A percentile compares a stretch with the other conserved stretches of the same genome.
phyloP scores from a whole-genome alignment of 2,113 vertebrate genomes.

The Anhinga rufa region DNA sequence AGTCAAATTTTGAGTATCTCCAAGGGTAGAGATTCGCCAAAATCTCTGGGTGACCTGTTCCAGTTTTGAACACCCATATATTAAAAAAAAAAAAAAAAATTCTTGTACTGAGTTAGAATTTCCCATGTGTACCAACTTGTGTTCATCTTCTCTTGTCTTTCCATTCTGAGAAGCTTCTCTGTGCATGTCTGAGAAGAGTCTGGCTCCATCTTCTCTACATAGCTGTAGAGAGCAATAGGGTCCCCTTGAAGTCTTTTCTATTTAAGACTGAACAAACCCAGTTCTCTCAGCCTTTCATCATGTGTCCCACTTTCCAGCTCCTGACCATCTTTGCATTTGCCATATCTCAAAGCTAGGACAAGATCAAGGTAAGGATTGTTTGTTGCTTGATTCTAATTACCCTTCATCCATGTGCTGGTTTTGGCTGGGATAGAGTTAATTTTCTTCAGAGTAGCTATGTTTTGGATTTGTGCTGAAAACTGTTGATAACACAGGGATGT shows the following conservation, averaged over 20 bases:
- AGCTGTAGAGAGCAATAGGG: background rate
- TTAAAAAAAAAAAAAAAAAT: background rate
- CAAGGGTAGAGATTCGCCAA: background rate
- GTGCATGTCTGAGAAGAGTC: background rate
- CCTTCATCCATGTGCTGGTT: background rate
- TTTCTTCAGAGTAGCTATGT: too few relatives aligned
- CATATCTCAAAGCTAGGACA: background rate
- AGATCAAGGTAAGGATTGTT: background rate
- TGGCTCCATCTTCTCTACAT: background rate
- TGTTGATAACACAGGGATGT: too few relatives aligned
- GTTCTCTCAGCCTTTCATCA: background rate
- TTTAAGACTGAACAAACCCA: background rate
- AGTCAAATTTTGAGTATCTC: background rate
- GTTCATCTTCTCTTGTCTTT: background rate
- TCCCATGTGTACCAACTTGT: background rate
- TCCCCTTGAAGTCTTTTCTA: background rate
- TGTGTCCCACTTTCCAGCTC: background rate
- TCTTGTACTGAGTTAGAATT: background rate
- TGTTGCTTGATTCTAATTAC: background rate
- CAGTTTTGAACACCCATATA: background rate
- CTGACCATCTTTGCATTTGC: background rate
- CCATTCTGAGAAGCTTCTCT: background rate
- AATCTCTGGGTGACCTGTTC: background rate
- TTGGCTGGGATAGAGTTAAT: too few relatives aligned
- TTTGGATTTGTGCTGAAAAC: too few relatives aligned